Percentiles rank a stretch among this genome's conserved stretches.
Conservation (phyloP, 2,113 vertebrate genomes). For the Cichladusa arquata region DNA sequence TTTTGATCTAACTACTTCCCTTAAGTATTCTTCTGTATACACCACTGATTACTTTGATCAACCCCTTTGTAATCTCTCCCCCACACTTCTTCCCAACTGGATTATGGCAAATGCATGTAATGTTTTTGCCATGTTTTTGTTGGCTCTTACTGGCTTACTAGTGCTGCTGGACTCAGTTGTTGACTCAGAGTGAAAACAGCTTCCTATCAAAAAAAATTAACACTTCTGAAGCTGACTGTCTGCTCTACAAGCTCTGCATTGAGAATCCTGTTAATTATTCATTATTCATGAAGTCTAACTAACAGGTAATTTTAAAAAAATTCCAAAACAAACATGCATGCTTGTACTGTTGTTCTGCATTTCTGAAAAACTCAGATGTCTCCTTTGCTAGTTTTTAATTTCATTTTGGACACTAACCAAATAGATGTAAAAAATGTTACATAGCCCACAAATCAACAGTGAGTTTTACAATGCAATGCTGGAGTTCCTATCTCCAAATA, state of each 20-base stretch:
- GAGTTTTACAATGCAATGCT: not conserved
- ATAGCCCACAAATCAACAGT: not conserved
- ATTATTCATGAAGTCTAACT: not conserved
- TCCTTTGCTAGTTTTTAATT: not conserved
- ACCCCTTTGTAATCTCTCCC: not conserved
- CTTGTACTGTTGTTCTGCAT: not conserved
- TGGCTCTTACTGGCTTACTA: not conserved
- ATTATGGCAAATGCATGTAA: not conserved
- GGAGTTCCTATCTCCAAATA: not conserved
- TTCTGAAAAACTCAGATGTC: not conserved
- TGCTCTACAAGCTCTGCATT: not conserved
- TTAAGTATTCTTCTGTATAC: not conserved
- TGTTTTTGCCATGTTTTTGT: not conserved
- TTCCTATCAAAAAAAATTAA: slow-evolving; percentile 15
- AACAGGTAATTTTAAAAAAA: not conserved
- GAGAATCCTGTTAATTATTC: not conserved
- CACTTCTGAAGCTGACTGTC: not conserved
- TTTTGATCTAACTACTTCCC: slow-evolving; percentile 29
- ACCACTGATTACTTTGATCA: slow-evolving; percentile 1
- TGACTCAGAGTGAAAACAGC: not conserved
- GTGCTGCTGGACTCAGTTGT: not conserved
- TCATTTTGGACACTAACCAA: not conserved
- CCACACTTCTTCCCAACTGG: not conserved
- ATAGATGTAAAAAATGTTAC: not conserved
- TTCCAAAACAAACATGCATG: not conserved